Conservation (phyloP, 2,888 invertebrate genomes). For the Xylota sylvarum region DNA sequence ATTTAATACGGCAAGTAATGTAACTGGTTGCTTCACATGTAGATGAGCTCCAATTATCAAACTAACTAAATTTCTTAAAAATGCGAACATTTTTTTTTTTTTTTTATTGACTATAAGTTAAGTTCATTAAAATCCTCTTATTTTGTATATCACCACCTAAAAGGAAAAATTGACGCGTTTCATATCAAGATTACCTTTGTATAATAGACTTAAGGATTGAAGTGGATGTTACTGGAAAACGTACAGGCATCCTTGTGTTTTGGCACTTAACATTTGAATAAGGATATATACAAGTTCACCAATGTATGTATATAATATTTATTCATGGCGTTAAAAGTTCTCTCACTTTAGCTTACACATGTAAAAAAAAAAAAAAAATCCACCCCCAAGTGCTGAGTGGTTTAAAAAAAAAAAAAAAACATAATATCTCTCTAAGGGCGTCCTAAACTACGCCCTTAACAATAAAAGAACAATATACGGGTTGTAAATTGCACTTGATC, state of each 20-base stretch:
- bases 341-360: no score
- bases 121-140: not conserved
- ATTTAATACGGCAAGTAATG: not conserved
- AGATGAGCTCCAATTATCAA: not conserved
- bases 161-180: conserved; percentile 49
- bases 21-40: not conserved
- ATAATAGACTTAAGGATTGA: conserved; percentile 32
- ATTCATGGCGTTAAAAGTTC: no score
- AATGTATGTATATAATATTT: not conserved
- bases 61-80: not conserved
- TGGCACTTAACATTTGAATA: not conserved
- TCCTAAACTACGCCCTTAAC: no score
- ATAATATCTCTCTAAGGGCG: no score
- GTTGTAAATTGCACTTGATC: no score
- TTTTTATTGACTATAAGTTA: conserved; percentile 16
- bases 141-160: conserved; percentile 30
- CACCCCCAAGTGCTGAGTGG: not conserved
- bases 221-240: conserved; percentile 1
- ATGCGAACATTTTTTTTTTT: conserved; percentile 8
- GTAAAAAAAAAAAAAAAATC: no score
- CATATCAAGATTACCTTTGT: conserved; percentile 31
- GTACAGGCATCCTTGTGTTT: conserved; percentile 6
- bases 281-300: not conserved
- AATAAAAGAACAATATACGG: no score
- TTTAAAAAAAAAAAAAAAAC: no score